phyloP scores from a whole-genome alignment of 2,888 invertebrate genomes.

The Pycnomerus fuliginosus region DNA sequence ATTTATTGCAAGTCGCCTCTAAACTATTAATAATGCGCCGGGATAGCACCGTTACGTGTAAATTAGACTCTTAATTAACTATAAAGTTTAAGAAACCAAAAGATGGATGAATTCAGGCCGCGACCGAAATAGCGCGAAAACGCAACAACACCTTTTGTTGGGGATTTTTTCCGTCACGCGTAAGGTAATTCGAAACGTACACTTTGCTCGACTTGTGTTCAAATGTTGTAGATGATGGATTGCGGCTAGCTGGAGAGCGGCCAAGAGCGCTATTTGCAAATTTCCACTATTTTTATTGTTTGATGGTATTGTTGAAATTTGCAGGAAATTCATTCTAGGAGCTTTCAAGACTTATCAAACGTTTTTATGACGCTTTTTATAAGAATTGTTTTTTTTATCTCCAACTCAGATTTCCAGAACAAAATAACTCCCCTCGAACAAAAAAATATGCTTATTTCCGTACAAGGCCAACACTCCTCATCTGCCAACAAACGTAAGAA shows the following conservation, averaged over 20 bases:
- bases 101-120: slow-evolving; percentile 35
- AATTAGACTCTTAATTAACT: slow-evolving; percentile 33
- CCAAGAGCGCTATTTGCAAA: slow-evolving; percentile 27
- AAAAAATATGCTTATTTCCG: too few relatives aligned
- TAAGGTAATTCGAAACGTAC: slow-evolving; percentile 36
- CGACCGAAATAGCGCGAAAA: slow-evolving; percentile 32
- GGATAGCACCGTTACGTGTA: slow-evolving; percentile 30
- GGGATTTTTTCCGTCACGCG: slow-evolving; percentile 31
- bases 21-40: slow-evolving; percentile 29
- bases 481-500: too few relatives aligned
- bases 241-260: slow-evolving; percentile 31
- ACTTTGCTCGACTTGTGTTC: slow-evolving; percentile 32
- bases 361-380: too few relatives aligned
- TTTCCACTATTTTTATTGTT: slow-evolving; percentile 11
- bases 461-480: too few relatives aligned
- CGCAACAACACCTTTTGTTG: slow-evolving; percentile 27
- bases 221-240: slow-evolving; percentile 41
- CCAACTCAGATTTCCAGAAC: too few relatives aligned
- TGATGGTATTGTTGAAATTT: not conserved
- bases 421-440: too few relatives aligned
- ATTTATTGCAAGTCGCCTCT: slow-evolving; percentile 8
- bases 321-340: slow-evolving; percentile 1
- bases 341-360: slow-evolving; percentile 1
- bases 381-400: too few relatives aligned
- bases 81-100: slow-evolving; percentile 33